Evolutionary conservation across 2,888 invertebrate species (phyloP), one percentile per base, ranked within the genome.

Genomic region (Hartigia nigra): DNA sequence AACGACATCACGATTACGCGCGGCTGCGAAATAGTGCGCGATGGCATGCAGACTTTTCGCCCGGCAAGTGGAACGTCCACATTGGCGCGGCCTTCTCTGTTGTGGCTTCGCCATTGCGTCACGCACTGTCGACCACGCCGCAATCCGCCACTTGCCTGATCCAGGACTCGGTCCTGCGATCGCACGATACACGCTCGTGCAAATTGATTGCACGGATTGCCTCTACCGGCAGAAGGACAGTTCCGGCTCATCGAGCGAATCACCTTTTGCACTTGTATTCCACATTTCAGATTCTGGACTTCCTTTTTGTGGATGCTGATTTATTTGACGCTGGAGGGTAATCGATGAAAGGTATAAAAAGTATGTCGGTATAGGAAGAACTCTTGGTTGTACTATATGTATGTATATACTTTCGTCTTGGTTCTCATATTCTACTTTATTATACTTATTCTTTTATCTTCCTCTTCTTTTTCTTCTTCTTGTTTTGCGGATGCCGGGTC

Each of bases 41-140:
- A 85, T 84, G 84, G 80, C 83, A 85, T 82, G 84, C 83, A 81
- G 82, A 81, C 82, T 85, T 86, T 85, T 86, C 83, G 82, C 84
- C 77, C 80, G 39, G 81, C 81, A 87, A 86, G 86, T 84, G 86
- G 84, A 86, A 84, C 84, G 82, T 85, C 84, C 83, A 86, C 85
- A 85, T 88, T 82, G 86, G 78, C 69, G 84, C 88, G 87, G 87
- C 82, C 79, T 81, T 86, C 87, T 89, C 82, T 89, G 89, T 88
- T 90, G 90, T 85, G 88, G 90, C 88, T 86, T 83, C 84, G 82
- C 76, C 84, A 79, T 79, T 79, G 82, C 87, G 88, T 90, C 88
- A 89, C 87, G 89, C 89, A 86, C 86, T 86, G 87, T 87, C 87
- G 88, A 85, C 84, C 87, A 86, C 84, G 85, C 88, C 86, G 86